A percentile compares a stretch with the other conserved stretches of the same genome.
phyloP scores from a whole-genome alignment of 2,888 invertebrate species.

The Pollenia angustigena region DNA sequence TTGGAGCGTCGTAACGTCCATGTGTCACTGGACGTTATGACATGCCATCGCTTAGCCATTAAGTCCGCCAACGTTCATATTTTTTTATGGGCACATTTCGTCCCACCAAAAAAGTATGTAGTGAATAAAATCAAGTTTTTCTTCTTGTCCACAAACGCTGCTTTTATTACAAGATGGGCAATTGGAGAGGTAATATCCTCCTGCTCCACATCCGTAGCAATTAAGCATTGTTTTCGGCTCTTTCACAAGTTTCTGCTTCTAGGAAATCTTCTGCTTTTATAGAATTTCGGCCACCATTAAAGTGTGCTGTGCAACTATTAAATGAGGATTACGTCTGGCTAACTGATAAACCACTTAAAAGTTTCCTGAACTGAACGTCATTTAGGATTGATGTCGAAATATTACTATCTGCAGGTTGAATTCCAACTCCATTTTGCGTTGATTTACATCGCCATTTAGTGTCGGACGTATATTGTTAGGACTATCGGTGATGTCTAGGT shows the following conservation, averaged over 20 bases:
- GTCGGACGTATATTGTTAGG: no score
- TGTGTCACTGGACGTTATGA: slow-evolving; percentile 57
- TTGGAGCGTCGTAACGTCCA: no score
- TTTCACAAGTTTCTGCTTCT: slow-evolving; percentile 4
- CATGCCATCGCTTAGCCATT: slow-evolving; percentile 56
- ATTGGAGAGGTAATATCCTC: slow-evolving; percentile 39
- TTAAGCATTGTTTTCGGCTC: slow-evolving; percentile 25
- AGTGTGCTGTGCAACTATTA: no score
- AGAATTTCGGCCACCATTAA: slow-evolving; percentile 35
- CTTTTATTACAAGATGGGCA: slow-evolving; percentile 33
- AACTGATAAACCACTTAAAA: slow-evolving; percentile 14
- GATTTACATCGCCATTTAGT: no score
- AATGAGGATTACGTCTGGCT: slow-evolving; percentile 9
- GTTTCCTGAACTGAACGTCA: slow-evolving; percentile 22
- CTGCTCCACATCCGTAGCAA: slow-evolving; percentile 31
- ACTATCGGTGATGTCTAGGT: no score
- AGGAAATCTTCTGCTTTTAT: slow-evolving; percentile 39
- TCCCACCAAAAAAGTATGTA: slow-evolving; percentile 21
- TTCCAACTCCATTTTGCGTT: no score
- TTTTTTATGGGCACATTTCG: slow-evolving; percentile 9
- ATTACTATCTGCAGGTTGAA: no score
- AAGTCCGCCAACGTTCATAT: slow-evolving; percentile 12
- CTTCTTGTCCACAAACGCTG: background rate
- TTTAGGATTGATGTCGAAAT: no score
- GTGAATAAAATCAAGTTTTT: slow-evolving; percentile 34